Percentiles rank a stretch among this genome's conserved stretches.
These are phyloP conservation scores for Scatophagus argus DNA, from an alignment of 2,113 vertebrate species.

Conservation along the genomic window DNA sequence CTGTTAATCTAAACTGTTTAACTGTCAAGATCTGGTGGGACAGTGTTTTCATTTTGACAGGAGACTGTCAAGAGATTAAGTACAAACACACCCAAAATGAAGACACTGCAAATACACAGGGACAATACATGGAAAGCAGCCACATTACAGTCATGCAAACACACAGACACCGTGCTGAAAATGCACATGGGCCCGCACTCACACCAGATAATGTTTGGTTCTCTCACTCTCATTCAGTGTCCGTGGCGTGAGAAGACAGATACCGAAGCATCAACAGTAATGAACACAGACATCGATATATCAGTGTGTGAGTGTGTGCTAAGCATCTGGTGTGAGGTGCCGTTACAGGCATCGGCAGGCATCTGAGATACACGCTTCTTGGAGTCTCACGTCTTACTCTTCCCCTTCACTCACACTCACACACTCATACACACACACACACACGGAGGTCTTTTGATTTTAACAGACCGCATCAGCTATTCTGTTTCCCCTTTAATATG, in stretches of 20 bases:
- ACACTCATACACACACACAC: constrained; percentile 32
- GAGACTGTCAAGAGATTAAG: constrained; percentile 11
- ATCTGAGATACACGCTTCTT: constrained; percentile 66
- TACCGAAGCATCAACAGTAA: constrained; percentile 78
- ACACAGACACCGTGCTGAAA: constrained; percentile 20
- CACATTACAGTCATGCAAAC: constrained; percentile 24
- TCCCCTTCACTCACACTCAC: constrained; percentile 44
- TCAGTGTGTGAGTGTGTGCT: constrained; percentile 72
- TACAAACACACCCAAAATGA: constrained; percentile 17
- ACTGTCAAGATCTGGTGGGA: constrained; percentile 22
- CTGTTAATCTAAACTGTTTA: constrained; percentile 1
- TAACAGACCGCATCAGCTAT: constrained; percentile 80
- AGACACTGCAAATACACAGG: constrained; percentile 6
- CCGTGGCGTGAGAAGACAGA: constrained; percentile 57
- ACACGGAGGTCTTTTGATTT: constrained; percentile 69
- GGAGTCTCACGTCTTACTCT: constrained; percentile 76
- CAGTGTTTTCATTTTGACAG: constrained; percentile 19
- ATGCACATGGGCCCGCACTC: constrained; percentile 39
- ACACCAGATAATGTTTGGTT: constrained; percentile 46
- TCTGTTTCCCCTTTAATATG: constrained; percentile 76
- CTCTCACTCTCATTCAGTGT: constrained; percentile 56
- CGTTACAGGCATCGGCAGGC: constrained; percentile 74
- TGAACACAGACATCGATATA: constrained; percentile 83
- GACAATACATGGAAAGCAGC: constrained; percentile 8
- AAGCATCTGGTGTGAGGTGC: constrained; percentile 74